Percentiles rank a stretch among this genome's conserved stretches.
Conservation (phyloP, 2,113 vertebrate genomes). For the Fulica atra region DNA sequence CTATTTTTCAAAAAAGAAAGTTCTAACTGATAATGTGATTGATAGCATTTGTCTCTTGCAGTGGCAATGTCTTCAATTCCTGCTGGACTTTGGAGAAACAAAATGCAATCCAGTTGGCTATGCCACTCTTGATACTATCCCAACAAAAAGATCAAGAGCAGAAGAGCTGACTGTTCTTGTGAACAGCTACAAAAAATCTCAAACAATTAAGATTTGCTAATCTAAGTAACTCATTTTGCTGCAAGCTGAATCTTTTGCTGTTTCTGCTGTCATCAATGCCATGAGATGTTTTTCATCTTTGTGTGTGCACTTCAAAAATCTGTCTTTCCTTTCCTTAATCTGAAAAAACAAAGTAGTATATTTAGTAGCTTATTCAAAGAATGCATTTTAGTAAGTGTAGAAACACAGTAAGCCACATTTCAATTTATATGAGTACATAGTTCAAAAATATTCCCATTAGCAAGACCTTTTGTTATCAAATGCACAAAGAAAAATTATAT, state of each 20-base stretch:
- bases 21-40: not conserved
- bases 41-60: not conserved
- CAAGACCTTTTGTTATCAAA: not conserved
- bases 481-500: not conserved
- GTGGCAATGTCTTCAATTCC: not conserved
- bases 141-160: not conserved
- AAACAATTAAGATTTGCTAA: not conserved
- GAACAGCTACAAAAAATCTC: not conserved
- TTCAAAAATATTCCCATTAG: not conserved
- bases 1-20: not conserved
- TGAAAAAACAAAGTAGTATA: not conserved
- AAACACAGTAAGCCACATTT: not conserved
- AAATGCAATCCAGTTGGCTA: not conserved
- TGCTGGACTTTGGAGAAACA: not conserved
- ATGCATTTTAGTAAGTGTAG: not conserved
- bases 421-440: not conserved
- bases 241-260: not conserved
- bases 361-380: not conserved
- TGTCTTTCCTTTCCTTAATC: not conserved
- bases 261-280: not conserved
- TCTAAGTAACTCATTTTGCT: not conserved
- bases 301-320: not conserved
- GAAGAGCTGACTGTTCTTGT: not conserved
- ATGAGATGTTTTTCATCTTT: not conserved
- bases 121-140: not conserved